phyloP scores from a whole-genome alignment of 2,888 invertebrate species.

The Agrotis segetum region DNA sequence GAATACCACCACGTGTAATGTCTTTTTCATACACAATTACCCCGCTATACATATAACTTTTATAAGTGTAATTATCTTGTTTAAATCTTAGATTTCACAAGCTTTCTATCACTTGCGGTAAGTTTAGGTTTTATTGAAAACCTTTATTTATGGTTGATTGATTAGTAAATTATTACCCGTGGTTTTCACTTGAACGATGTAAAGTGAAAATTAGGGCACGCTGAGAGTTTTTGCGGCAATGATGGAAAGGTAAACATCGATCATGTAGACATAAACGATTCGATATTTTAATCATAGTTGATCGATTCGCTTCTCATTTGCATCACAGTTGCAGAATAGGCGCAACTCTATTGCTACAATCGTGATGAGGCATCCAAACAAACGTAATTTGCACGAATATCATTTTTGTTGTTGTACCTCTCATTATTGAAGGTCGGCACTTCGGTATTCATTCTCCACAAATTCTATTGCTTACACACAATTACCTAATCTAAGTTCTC shows the following conservation, averaged over 20 bases:
- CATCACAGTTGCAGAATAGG: constrained; percentile 28
- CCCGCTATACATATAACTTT: constrained; percentile 46
- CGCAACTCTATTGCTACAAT: constrained; percentile 20
- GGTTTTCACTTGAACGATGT: constrained; percentile 34
- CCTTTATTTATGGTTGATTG: constrained; percentile 44
- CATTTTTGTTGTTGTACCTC: constrained; percentile 12
- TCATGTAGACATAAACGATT: constrained; percentile 39
- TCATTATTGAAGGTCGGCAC: constrained; percentile 31
- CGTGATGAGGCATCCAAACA: constrained; percentile 1
- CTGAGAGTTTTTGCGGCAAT: constrained; percentile 9
- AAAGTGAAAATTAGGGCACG: constrained; percentile 27
- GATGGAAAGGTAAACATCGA: constrained; percentile 30
- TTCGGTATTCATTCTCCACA: not conserved
- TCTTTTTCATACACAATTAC: constrained; percentile 65
- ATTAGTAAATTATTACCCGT: constrained; percentile 26
- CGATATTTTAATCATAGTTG: constrained; percentile 29
- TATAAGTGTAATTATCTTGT: constrained; percentile 31
- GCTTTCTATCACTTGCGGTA: constrained; percentile 62
- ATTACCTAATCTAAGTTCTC: constrained; percentile 28
- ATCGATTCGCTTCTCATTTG: constrained; percentile 33
- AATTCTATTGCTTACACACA: constrained; percentile 25
- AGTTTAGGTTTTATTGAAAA: constrained; percentile 28
- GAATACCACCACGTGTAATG: constrained; percentile 61
- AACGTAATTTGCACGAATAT: constrained; percentile 16
- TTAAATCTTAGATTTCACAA: constrained; percentile 51